These are phyloP conservation scores for Sinotaia quadrata DNA, from an alignment of 2,888 invertebrate species.

Conservation along the genomic window DNA sequence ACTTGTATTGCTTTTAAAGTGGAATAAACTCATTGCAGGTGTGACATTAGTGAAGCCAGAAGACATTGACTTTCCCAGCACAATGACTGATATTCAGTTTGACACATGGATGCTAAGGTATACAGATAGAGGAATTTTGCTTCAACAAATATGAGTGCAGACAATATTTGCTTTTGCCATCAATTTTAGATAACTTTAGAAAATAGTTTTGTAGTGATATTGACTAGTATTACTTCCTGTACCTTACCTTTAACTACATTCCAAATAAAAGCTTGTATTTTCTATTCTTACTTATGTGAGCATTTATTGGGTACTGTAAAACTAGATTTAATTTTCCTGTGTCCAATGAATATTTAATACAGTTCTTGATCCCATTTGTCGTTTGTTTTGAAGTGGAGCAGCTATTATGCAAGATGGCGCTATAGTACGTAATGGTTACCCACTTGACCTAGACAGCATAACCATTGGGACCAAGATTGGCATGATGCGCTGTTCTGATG, in stretches of 20 bases:
- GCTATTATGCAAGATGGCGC: slow-evolving; percentile 92
- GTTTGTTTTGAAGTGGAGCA: slow-evolving; percentile 79
- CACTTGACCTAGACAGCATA: slow-evolving; percentile 87
- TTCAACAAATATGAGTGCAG: not conserved
- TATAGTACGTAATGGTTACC: slow-evolving; percentile 87
- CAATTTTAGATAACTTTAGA: no score
- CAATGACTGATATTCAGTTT: slow-evolving; percentile 91
- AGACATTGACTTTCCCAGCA: slow-evolving; percentile 88
- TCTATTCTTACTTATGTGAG: no score
- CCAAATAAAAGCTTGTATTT: no score
- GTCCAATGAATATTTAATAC: no score
- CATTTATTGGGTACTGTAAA: no score
- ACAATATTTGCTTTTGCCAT: no score
- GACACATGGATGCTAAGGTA: slow-evolving; percentile 90
- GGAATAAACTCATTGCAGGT: slow-evolving; percentile 74
- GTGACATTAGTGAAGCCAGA: slow-evolving; percentile 92
- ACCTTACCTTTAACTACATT: no score
- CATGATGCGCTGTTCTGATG: slow-evolving; percentile 89
- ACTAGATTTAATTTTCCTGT: no score
- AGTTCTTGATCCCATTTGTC: not conserved
- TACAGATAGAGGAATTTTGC: not conserved
- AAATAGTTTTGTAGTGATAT: no score
- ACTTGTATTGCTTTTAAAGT: no score
- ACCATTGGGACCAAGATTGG: slow-evolving; percentile 85
- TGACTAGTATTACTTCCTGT: no score